These are phyloP conservation scores for Scomber scombrus DNA, from an alignment of 2,113 vertebrate genomes.

Conservation along the genomic window DNA sequence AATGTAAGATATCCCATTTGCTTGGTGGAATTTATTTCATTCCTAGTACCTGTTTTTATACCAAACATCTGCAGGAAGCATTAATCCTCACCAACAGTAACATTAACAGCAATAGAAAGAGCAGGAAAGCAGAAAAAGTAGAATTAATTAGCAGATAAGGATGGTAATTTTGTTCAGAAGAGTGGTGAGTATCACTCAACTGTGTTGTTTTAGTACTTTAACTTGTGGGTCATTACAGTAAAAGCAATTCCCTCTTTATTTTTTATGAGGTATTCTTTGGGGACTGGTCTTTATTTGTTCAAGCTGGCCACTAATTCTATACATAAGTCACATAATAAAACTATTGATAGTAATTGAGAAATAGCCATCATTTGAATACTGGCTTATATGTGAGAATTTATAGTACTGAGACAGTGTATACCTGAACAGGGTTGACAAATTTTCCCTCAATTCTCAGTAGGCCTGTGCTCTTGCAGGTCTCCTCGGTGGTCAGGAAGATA, in stretches of 20 bases:
- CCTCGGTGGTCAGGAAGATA: slow-evolving; percentile 84
- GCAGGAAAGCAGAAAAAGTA: background rate
- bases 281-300: background rate
- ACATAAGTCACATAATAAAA: background rate
- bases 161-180: background rate
- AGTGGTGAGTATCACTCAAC: background rate
- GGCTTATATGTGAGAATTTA: background rate
- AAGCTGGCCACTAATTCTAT: background rate
- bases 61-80: too few relatives aligned
- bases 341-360: background rate
- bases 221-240: too few relatives aligned
- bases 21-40: too few relatives aligned
- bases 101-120: too few relatives aligned
- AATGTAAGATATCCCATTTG: too few relatives aligned
- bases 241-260: too few relatives aligned
- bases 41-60: too few relatives aligned
- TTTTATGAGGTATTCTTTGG: background rate
- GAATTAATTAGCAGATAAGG: background rate
- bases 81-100: too few relatives aligned
- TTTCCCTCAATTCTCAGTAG: slow-evolving; percentile 93
- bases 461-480: slow-evolving; percentile 86
- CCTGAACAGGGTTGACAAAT: slow-evolving; percentile 95
- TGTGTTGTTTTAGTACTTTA: background rate
- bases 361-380: background rate
- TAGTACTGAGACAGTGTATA: slow-evolving; percentile 65